Percentiles rank a stretch among this genome's conserved stretches.
These are phyloP conservation scores for Pundamilia nyererei DNA, from an alignment of 2,113 vertebrate species.

Conservation along the genomic window DNA sequence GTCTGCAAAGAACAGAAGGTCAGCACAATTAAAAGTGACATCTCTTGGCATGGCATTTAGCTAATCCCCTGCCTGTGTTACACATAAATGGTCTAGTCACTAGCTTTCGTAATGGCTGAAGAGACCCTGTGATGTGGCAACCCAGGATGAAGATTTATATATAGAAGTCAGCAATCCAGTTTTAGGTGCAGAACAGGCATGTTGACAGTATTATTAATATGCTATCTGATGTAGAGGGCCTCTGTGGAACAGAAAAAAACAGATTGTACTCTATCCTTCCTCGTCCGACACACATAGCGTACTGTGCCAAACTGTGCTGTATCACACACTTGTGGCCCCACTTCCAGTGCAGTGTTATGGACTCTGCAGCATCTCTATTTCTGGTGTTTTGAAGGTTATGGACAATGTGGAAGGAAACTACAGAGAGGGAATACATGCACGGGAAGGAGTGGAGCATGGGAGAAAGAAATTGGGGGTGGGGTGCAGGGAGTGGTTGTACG, in stretches of 20 bases:
- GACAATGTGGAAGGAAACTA: neutral
- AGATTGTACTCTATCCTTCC: neutral
- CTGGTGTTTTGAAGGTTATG: neutral
- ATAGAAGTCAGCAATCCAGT: neutral
- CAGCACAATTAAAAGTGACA: slow-evolving; percentile 15
- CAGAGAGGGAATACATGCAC: neutral
- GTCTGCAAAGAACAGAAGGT: neutral
- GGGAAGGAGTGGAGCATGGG: neutral
- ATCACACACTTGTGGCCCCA: neutral
- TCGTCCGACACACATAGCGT: neutral
- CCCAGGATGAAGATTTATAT: slow-evolving; percentile 2
- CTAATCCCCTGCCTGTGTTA: neutral
- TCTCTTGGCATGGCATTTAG: slow-evolving; percentile 4
- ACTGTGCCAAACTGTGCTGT: neutral
- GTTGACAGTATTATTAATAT: slow-evolving; percentile 48
- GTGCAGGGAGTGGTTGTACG: fast-evolving
- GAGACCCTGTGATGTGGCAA: slow-evolving; percentile 4
- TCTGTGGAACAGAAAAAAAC: neutral
- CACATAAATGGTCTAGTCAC: slow-evolving; percentile 11
- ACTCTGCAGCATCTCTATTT: neutral
- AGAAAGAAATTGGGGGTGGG: neutral
- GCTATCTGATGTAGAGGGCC: neutral
- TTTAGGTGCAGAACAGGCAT: slow-evolving; percentile 17
- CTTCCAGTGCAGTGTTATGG: neutral
- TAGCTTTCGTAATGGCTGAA: neutral